Conservation (phyloP, 2,113 vertebrate genomes). For the Rhinoderma darwinii region DNA sequence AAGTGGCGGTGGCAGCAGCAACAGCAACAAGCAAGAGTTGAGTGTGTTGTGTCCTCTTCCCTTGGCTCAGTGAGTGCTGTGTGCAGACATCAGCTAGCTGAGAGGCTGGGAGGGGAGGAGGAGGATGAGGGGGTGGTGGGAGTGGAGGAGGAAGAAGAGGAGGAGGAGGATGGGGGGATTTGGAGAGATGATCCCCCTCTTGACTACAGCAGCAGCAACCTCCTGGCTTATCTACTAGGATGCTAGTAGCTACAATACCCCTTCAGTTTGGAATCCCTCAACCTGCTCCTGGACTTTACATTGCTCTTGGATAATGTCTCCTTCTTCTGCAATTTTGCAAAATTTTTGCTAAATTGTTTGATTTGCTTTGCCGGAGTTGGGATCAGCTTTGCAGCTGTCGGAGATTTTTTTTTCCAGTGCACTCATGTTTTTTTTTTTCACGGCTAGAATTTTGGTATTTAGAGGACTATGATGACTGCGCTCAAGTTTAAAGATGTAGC, state of each 20-base stretch:
- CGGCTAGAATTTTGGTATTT: not conserved
- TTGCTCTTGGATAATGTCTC: not conserved
- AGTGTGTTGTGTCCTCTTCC: constrained; percentile 25
- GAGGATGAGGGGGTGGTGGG: constrained; percentile 42
- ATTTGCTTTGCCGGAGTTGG: not conserved
- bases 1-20: not conserved
- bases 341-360: not conserved
- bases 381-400: not conserved
- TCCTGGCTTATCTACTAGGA: constrained; percentile 20
- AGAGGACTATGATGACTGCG: not conserved
- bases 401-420: not conserved
- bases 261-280: not conserved
- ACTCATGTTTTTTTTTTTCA: not conserved
- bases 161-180: not conserved
- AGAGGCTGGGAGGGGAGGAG: constrained; percentile 44
- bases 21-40: not conserved
- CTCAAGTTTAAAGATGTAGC: too few species aligned
- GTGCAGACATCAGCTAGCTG: constrained; percentile 41
- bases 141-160: constrained; percentile 28
- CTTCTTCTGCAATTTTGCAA: not conserved
- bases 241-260: not conserved
- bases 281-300: not conserved
- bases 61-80: constrained; percentile 25
- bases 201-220: constrained; percentile 15
- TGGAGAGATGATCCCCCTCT: constrained; percentile 11